phyloP scores from a whole-genome alignment of 2,113 vertebrate genomes.

The Sus scrofa region DNA sequence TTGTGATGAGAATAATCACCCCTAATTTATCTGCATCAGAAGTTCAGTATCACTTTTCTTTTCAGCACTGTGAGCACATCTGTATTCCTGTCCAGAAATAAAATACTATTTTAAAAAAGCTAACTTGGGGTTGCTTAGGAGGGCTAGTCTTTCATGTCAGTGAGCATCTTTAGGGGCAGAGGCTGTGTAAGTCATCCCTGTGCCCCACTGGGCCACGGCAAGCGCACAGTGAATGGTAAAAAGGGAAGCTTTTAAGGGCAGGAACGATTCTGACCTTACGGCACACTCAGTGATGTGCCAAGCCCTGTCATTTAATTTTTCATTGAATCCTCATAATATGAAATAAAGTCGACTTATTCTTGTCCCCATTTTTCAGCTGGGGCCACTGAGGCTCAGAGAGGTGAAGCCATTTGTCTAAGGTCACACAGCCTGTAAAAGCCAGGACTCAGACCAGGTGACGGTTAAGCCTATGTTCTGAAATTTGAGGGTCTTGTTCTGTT shows the following conservation, averaged over 20 bases:
- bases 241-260: background rate
- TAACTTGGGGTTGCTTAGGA: background rate
- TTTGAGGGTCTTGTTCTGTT: no score
- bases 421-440: background rate
- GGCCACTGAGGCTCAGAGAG: background rate
- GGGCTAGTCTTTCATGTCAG: background rate
- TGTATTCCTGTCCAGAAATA: background rate
- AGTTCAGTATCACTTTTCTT: background rate
- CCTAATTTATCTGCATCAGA: background rate
- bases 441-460: no score
- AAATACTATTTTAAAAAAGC: background rate
- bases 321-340: background rate
- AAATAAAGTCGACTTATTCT: background rate
- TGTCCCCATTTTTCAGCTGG: background rate
- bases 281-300: accelerated
- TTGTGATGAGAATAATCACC: slow-evolving; percentile 12
- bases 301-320: background rate
- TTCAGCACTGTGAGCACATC: background rate
- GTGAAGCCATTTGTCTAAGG: background rate
- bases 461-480: background rate
- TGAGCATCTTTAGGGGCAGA: background rate
- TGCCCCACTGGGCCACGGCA: accelerated
- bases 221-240: background rate
- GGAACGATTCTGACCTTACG: accelerated
- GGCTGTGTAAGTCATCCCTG: background rate